Evolutionary conservation across 2,113 vertebrate species (phyloP), one percentile per base, ranked within the genome.

Genomic region (Hyla sarda): DNA sequence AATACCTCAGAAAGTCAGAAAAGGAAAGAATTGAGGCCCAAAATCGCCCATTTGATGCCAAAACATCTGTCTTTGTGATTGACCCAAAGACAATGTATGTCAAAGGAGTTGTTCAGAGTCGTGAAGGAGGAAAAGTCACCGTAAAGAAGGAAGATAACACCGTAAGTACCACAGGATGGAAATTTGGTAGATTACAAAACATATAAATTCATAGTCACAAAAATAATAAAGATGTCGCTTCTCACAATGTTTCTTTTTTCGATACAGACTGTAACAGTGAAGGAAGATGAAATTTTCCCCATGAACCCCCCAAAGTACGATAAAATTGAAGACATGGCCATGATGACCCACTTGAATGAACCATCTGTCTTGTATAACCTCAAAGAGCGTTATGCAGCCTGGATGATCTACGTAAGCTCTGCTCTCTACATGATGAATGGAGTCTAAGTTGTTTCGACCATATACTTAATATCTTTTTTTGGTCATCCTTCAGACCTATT

Each of bases 241-340:
- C 50, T 23, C 25, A 34, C 52, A n/a, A 50, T 16, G 3, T 2
- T n/a, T 48, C 52, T 1, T 88, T 88, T 32, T 78, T 69, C 67
- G 62, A 52, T 16, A 19, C 79, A 96, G 95, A 92, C 48, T 9
- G 88, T 95, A 1, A 95, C 93, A 0, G 95, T 96, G 19, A 96
- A 95, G 67, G 95, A 96, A 0, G 95, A 95, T n/a, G 93, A 95
- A 1, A 79, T 94, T n/a, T 94, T 80, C 48, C 89, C 94, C 3
- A 95, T 94, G 95, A 96, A 95, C 83, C 96, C 96, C 41, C 95
- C 96, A 50, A 97, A 97, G 82, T 97, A 91, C 0, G 95, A 97
- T 30, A 96, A 97, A 88, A 96, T 98, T 0, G 96, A 98, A 92
- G 96, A 97, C 91, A 97, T 97, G 96, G 96, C 93, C 87, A 97